Percentiles rank a stretch among this genome's conserved stretches.
Evolutionary conservation across 2,888 invertebrate genomes (phyloP).

Genomic region (Synanthedon formicaeformis): DNA sequence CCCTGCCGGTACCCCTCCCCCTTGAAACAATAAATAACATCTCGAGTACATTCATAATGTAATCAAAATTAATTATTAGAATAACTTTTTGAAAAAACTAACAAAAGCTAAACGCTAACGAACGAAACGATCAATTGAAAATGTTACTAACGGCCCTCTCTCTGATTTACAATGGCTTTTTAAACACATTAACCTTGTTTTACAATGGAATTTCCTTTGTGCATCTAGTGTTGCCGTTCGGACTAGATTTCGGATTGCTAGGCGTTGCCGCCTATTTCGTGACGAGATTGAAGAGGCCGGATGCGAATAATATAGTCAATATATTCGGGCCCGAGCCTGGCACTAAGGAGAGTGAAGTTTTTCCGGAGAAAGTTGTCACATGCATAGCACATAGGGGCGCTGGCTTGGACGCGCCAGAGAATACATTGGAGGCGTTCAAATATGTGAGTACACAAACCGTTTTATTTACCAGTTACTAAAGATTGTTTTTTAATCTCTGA

Average conservation of each 20-base stretch:
- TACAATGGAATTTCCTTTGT: constrained; percentile 33
- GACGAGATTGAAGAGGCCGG: constrained; percentile 46
- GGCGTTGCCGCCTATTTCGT: constrained; percentile 45
- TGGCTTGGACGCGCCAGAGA: constrained; percentile 83
- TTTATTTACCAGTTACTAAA: no score
- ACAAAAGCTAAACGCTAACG: constrained; percentile 31
- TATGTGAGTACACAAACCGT: constrained; percentile 67
- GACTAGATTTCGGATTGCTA: constrained; percentile 45
- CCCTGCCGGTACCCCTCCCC: no score
- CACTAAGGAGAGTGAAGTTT: constrained; percentile 41
- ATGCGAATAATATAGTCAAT: constrained; percentile 42
- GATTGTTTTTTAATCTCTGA: no score
- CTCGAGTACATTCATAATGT: no score
- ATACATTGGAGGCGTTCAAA: constrained; percentile 79
- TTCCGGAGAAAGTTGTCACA: constrained; percentile 61
- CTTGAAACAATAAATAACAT: no score
- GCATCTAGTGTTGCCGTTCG: constrained; percentile 51
- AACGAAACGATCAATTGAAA: constrained; percentile 22
- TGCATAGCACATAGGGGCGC: constrained; percentile 83
- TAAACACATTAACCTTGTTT: constrained; percentile 28
- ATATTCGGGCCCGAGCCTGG: constrained; percentile 69
- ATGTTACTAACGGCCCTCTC: constrained; percentile 42
- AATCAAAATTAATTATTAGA: constrained; percentile 7
- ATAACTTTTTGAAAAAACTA: constrained; percentile 45
- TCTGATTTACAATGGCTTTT: constrained; percentile 29